Evolutionary conservation across 2,797 vertebrate species (phyloP), one percentile per base, ranked within the genome.

Genomic region (Brachyalestes nurse): DNA sequence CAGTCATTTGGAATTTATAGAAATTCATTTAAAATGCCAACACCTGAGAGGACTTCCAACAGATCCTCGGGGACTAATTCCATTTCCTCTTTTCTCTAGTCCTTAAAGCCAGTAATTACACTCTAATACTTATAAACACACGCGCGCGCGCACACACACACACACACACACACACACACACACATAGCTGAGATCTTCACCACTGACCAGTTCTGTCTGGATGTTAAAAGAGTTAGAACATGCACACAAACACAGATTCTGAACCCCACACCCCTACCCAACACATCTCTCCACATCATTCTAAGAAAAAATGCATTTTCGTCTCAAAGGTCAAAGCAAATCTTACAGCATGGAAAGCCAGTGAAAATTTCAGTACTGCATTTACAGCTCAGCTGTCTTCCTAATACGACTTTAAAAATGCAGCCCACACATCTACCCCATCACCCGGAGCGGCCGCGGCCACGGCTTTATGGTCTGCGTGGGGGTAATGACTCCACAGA

Each of bases 31-130:
- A 81, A 82, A 86, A 78, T 60, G 77, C 47, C 34, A 62, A 81
- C 86, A 85, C 82, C 86, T 87, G 74, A 87, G 80, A 60, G 80
- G 83, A 79, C 72, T 82, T 81, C 21, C 51, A 40, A 75, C 75
- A 72, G 40, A 62, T 73, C 67, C 77, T 65, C 73, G 8, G 58
- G 67, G 73, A 80, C 79, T 71, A 78, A 79, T 82, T 79, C 74
- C 74, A 84, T 75, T 81, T 80, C 72, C 74, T 73, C 82, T 23
- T 62, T 53, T 42, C 72, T 75, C 28, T 76, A 25, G 76, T 65
- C 47, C 19, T 67, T 60, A 83, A 80, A 83, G 65, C 75, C 74
- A 71, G 57, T 75, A 80, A 65, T 82, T 82, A 82, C 72, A 65
- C 25, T 69, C 57, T 58, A 75, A 79, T 82, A 67, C 28, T 72